Evolutionary conservation across 1,140 invertebrate genomes (phyloP).

Genomic region (Idris sp.): DNA sequence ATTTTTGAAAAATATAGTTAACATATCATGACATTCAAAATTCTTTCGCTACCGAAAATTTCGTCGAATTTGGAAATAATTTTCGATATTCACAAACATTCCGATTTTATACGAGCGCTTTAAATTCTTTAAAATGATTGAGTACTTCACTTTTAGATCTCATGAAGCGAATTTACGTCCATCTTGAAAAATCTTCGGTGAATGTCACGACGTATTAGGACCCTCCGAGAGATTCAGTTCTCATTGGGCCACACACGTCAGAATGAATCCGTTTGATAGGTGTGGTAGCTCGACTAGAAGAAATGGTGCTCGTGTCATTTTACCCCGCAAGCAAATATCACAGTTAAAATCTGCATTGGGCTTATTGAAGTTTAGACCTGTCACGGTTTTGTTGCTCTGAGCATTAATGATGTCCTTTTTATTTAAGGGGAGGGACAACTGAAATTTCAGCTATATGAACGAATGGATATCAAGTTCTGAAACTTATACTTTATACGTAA

Average conservation of each 20-base stretch:
- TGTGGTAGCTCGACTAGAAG: neutral
- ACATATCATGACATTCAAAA: no score
- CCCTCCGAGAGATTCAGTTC: constrained; percentile 4
- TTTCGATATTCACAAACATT: no score
- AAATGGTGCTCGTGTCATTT: constrained; percentile 9
- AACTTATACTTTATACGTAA: no score
- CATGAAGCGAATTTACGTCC: constrained; percentile 9
- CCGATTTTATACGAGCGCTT: constrained; percentile 3
- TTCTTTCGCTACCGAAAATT: no score
- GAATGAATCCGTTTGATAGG: constrained; percentile 7
- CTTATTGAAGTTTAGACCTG: neutral
- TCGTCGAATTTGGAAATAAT: no score
- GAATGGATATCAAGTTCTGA: no score
- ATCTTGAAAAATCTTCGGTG: constrained; percentile 22
- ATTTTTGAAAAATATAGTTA: no score
- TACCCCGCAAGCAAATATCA: constrained; percentile 12
- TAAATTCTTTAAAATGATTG: neutral
- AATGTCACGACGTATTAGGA: constrained; percentile 19
- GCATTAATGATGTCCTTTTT: neutral
- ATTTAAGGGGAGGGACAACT: no score
- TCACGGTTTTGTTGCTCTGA: neutral
- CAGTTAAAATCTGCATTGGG: neutral
- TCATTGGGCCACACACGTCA: constrained; percentile 30
- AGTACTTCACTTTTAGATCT: constrained; percentile 9
- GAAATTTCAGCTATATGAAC: no score